Conservation (phyloP, 1,140 invertebrate genomes). For the Monochamus saltuarius region DNA sequence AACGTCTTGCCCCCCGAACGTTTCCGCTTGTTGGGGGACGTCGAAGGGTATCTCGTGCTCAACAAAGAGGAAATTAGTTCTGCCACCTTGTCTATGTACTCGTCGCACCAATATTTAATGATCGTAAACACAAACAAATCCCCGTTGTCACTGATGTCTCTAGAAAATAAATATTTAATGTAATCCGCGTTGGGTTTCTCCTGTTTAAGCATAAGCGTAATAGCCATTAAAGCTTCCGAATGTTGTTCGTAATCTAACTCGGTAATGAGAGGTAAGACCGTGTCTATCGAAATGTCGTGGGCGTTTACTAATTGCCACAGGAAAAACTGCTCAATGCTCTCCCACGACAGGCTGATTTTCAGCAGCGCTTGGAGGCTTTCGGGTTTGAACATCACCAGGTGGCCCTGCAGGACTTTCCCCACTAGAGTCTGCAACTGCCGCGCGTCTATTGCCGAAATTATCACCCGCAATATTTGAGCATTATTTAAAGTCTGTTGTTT, state of each 20-base stretch:
- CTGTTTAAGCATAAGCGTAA: conserved; percentile 87
- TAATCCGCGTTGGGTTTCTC: conserved; percentile 87
- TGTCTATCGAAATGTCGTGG: conserved; percentile 88
- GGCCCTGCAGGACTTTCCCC: conserved; percentile 87
- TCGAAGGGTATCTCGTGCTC: conserved; percentile 76
- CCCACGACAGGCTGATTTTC: conserved; percentile 87
- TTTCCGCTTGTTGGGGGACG: conserved; percentile 89
- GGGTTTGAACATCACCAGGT: conserved; percentile 76
- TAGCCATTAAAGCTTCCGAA: conserved; percentile 88
- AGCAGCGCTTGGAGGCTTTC: conserved; percentile 71
- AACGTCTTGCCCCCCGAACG: conserved; percentile 56
- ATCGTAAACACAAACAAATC: conserved; percentile 86
- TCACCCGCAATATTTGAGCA: conserved; percentile 79
- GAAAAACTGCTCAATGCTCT: conserved; percentile 95
- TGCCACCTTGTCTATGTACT: conserved; percentile 85
- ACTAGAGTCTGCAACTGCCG: conserved; percentile 86
- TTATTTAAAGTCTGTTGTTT: conserved; percentile 84
- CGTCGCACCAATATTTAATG: conserved; percentile 89
- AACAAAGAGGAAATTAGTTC: conserved; percentile 78
- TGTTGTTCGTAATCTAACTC: conserved; percentile 86
- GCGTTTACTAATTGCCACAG: conserved; percentile 93
- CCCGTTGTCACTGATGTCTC: conserved; percentile 69
- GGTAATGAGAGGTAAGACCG: conserved; percentile 85
- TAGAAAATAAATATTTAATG: conserved; percentile 77
- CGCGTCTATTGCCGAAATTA: conserved; percentile 86